Percentiles rank a stretch among this genome's conserved stretches.
These are phyloP conservation scores for Montipora efflorescens DNA, from an alignment of 64 coral and sea anemone genomes.

Conservation along the genomic window DNA sequence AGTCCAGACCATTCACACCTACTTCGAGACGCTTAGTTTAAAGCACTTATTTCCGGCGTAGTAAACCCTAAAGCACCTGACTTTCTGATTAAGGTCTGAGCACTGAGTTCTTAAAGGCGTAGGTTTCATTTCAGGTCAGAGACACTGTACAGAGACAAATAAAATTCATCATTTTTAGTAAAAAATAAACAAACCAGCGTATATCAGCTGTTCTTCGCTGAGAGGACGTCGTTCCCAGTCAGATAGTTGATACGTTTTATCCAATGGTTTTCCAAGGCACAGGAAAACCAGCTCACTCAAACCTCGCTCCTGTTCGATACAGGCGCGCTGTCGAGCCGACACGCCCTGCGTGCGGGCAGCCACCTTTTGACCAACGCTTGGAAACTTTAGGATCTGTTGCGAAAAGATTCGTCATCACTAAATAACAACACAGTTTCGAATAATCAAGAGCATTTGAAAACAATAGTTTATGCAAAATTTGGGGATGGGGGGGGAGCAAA, in stretches of 20 bases:
- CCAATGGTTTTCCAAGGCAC: conserved; percentile 85
- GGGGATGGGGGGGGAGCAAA: too few relatives aligned
- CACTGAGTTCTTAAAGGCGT: too few relatives aligned
- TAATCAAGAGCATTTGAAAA: neutral
- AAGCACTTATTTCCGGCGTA: too few relatives aligned
- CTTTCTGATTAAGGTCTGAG: too few relatives aligned
- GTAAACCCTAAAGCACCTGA: too few relatives aligned
- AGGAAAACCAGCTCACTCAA: conserved; percentile 90
- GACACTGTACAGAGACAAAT: too few relatives aligned
- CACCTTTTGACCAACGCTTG: conserved; percentile 25
- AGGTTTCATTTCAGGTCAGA: too few relatives aligned
- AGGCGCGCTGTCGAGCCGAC: conserved; percentile 13
- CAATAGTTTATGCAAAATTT: too few relatives aligned
- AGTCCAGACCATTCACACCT: too few relatives aligned
- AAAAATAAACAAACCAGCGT: conserved; percentile 74
- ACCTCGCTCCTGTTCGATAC: conserved; percentile 66
- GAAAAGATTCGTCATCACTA: neutral
- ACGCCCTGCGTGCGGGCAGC: neutral
- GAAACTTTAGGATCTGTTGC: conserved; percentile 13
- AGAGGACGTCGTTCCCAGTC: conserved; percentile 96
- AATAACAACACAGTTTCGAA: neutral
- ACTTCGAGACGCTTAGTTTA: too few relatives aligned
- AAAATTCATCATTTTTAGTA: neutral
- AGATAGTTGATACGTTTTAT: conserved; percentile 96
- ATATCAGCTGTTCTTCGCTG: conserved; percentile 76